Percentiles rank a stretch among this genome's conserved stretches.
phyloP scores from a whole-genome alignment of 2,888 invertebrate species.

The Leucania comma region DNA sequence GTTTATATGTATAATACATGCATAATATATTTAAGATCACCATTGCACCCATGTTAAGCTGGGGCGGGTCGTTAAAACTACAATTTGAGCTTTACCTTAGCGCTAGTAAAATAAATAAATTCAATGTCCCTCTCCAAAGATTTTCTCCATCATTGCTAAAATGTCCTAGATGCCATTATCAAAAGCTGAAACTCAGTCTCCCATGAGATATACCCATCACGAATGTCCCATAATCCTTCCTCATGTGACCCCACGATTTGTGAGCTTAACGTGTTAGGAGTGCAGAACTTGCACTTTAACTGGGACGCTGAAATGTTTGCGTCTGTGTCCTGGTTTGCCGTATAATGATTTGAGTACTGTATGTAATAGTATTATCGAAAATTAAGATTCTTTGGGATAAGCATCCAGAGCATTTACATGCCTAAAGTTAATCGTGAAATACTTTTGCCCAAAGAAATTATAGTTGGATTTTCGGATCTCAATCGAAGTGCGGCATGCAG shows the following conservation, averaged over 20 bases:
- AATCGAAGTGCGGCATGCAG: no score
- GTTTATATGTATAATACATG: no score
- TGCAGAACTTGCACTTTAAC: conserved; percentile 11
- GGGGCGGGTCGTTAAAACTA: no score
- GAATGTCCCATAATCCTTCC: background rate
- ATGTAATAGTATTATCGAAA: background rate
- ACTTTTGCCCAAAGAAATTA: no score
- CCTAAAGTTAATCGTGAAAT: no score
- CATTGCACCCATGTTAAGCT: no score
- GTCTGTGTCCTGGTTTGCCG: background rate
- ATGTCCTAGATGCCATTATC: background rate
- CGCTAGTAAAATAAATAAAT: no score
- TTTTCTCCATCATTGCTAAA: background rate
- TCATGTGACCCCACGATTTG: background rate
- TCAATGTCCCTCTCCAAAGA: no score
- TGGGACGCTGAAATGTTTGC: background rate
- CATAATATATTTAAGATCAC: no score
- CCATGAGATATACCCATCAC: background rate
- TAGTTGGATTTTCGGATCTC: no score
- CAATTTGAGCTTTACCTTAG: no score
- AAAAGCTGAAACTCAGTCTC: conserved; percentile 3
- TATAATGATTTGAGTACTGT: no score
- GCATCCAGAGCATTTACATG: background rate
- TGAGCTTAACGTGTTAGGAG: background rate
- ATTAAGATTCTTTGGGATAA: background rate